phyloP scores from a whole-genome alignment of 2,113 vertebrate species.

The Perca fluviatilis region DNA sequence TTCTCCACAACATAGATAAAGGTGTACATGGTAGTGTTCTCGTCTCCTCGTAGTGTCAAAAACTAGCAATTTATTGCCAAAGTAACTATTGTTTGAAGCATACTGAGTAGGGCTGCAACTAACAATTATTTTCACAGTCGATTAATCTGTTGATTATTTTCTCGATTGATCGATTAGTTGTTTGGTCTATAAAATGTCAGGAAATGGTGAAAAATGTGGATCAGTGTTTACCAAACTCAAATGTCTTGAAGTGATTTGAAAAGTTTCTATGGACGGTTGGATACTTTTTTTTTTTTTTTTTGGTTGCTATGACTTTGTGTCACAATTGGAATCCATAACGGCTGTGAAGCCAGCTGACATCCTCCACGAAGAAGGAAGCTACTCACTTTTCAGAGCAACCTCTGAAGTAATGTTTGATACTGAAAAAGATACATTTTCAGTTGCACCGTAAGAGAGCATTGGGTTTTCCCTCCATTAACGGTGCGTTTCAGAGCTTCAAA shows the following conservation, averaged over 20 bases:
- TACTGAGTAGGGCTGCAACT: no score
- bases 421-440: constrained; percentile 2
- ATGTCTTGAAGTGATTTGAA: background rate
- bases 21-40: background rate
- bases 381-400: background rate
- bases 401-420: background rate
- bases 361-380: background rate
- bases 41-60: background rate
- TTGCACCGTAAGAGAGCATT: background rate
- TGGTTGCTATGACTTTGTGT: background rate
- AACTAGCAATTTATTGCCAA: background rate
- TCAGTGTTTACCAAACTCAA: no score
- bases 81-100: background rate
- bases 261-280: background rate
- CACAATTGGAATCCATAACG: background rate
- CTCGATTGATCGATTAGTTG: no score
- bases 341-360: constrained; percentile 1
- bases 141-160: no score
- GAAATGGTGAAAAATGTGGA: no score
- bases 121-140: no score
- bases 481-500: constrained; percentile 52
- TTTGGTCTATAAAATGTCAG: no score
- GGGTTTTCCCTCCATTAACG: background rate
- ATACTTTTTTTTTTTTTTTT: background rate
- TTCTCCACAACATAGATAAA: background rate